These are phyloP conservation scores for Cliona cf. orientalis DNA, from an alignment of 37 sponge, comb jelly and placozoan species.

Conservation along the genomic window DNA sequence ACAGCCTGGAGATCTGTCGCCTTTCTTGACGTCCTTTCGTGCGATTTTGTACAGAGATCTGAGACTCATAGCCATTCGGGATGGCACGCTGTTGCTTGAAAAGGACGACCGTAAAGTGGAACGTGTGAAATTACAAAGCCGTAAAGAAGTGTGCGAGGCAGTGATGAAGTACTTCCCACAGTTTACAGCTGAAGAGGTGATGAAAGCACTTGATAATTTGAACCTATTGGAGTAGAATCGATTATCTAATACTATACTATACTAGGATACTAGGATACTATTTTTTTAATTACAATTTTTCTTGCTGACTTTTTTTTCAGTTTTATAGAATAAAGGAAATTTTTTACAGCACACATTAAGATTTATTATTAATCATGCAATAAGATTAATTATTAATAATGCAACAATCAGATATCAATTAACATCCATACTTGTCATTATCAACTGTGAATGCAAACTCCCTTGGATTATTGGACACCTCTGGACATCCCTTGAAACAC, in stretches of 20 bases:
- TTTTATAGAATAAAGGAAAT: no score
- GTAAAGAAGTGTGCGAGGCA: not conserved
- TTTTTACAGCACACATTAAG: no score
- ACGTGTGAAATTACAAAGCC: not conserved
- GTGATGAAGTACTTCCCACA: conserved; percentile 7
- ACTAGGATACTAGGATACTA: no score
- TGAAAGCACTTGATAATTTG: conserved; percentile 3
- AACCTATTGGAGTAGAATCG: not conserved
- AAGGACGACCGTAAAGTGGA: not conserved
- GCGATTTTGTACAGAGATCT: not conserved
- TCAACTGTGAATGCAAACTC: conserved; percentile 4
- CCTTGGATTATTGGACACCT: conserved; percentile 46
- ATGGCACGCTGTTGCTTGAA: conserved; percentile 4
- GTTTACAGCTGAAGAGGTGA: conserved; percentile 2
- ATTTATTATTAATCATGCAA: no score
- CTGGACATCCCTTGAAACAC: conserved; percentile 77
- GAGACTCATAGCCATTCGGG: not conserved
- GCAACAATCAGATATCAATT: no score
- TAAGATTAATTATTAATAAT: no score
- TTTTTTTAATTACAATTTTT: no score
- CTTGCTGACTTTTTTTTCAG: no score
- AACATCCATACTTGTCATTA: conserved; percentile 47
- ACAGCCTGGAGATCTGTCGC: not conserved
- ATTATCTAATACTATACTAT: no score
- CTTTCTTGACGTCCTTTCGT: not conserved